These are phyloP conservation scores for Geotrypetes seraphini DNA, from an alignment of 2,797 vertebrate species.

Conservation along the genomic window DNA sequence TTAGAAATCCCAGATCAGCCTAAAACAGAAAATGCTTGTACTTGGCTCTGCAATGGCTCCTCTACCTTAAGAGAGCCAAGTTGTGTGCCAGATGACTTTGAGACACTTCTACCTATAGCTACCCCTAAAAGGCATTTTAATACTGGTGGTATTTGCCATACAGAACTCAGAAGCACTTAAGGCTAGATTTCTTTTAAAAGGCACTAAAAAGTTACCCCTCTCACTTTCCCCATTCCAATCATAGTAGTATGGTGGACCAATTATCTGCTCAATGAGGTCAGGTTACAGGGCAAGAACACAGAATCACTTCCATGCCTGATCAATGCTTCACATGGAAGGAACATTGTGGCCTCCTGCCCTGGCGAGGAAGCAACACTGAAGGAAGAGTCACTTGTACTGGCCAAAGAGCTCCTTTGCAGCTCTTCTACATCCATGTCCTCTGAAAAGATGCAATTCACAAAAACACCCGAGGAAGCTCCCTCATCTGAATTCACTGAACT, in stretches of 20 bases:
- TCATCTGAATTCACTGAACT: conserved; percentile 25
- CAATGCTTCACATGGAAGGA: neutral
- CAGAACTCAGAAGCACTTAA: too few relatives aligned
- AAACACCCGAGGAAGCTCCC: conserved; percentile 6
- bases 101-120: too few relatives aligned
- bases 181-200: conserved; percentile 20
- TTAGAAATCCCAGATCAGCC: too few relatives aligned
- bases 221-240: too few relatives aligned
- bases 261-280: too few relatives aligned
- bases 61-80: too few relatives aligned
- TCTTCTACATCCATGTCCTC: conserved; percentile 67
- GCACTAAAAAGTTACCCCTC: conserved; percentile 15
- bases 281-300: conserved; percentile 32
- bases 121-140: too few relatives aligned
- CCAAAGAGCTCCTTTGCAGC: conserved; percentile 25
- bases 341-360: conserved; percentile 3
- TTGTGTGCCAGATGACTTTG: too few relatives aligned
- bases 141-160: too few relatives aligned
- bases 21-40: too few relatives aligned
- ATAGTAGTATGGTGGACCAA: too few relatives aligned
- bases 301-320: conserved; percentile 30
- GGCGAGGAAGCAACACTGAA: conserved; percentile 16
- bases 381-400: conserved; percentile 14
- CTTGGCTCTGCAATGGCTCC: too few relatives aligned
- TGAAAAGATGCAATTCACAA: conserved; percentile 24